Base-by-base conservation (phyloP, 2,888 invertebrate genomes). In the Listrodromus nycthemerus region DNA sequence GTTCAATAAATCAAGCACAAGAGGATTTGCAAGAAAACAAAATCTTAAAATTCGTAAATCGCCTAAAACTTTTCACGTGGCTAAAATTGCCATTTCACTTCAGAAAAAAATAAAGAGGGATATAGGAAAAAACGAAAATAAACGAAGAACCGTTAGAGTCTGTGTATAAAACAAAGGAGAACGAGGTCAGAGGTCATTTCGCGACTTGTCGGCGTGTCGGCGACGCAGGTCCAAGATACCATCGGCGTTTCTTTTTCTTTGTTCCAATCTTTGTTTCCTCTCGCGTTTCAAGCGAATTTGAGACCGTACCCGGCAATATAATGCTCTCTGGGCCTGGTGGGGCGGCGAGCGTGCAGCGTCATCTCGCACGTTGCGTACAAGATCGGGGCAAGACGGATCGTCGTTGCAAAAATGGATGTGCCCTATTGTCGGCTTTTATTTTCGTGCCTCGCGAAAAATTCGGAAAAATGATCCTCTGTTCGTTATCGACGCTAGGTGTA, bases 181-280 rank as follows among this genome's bases (percentile, higher is more conserved):
- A 71, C 52, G 76, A 67, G 82, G 82, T 82, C 80, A 80, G 45
- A 76, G 84, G 48, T 82, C 71, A 73, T 37, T 77, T 74, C 61
- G 80, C 71, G 77, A 76, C 76, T 61, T 5, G 50, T 66, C 48
- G 55, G 48, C 66, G 69, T 52, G 58, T 19, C 55, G 33, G 70
- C 80, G 83, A 83, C 80, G 83, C 76, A 80, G 73, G 45, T 77
- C 24, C 73, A 63, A 80, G 83, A 83, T 83, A 61, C 1, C 58
- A 50, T 19, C 24, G n/a, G 41, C 50, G 41, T 71, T 69, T 73
- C 67, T 63, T 37, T 24, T 19, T 69, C 41, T 76, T 75, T 48
- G 13, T 78, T 21, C 74, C 33, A 8, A 30, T 65, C 65, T 71
- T 67, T 48, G 70, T 67, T 21, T 33, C 19, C 24, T 48, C 21